Base-by-base conservation (phyloP, 2,113 vertebrate genomes). In the Caranx ignobilis region DNA sequence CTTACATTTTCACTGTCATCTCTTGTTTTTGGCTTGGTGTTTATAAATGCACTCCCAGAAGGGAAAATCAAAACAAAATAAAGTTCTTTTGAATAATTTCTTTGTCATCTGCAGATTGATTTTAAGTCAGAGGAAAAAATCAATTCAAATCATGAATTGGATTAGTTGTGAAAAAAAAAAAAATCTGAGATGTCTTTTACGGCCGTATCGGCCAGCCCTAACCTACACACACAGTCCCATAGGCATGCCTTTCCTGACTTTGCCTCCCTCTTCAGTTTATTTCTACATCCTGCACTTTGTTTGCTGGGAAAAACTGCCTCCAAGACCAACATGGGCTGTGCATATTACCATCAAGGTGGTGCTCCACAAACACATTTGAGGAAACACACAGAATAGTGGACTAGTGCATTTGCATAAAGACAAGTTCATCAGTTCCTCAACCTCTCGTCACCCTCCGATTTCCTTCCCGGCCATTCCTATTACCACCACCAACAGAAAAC, bases 401-500 rank as follows among this genome's bases (percentile, higher is more conserved):
- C 75, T 11, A 8, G 56, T 39, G 45, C 37, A 89, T 89, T 81
- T 91, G 83, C 79, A 88, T 87, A 62, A 79, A 63, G 78, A 80
- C 62, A 52, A 80, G 82, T 85, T 86, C 70, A 81, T 89, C 81
- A 75, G 19, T 77, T 72, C 57, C 71, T 79, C 83, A 77, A 84
- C 79, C 89, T 83, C 85, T 83, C 21, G 41, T 69, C 75, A 79
- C 60, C 70, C 79, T 41, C 69, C 41, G 75, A 84, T 87, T 88
- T 87, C 85, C 87, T 83, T 56, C 55, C 48, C 69, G 43, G 81
- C 66, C 37, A 47, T 67, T 83, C 74, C 67, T 31, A 74, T 90
- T 88, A 85, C 73, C 80, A 65, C 39, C 71, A 70, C 83, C 71
- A 77, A 78, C 77, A 69, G 81, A 34, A 76, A 81, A 68, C 69